These are phyloP conservation scores for Camponotus floridanus DNA, from an alignment of 1,140 invertebrate species.

Conservation along the genomic window DNA sequence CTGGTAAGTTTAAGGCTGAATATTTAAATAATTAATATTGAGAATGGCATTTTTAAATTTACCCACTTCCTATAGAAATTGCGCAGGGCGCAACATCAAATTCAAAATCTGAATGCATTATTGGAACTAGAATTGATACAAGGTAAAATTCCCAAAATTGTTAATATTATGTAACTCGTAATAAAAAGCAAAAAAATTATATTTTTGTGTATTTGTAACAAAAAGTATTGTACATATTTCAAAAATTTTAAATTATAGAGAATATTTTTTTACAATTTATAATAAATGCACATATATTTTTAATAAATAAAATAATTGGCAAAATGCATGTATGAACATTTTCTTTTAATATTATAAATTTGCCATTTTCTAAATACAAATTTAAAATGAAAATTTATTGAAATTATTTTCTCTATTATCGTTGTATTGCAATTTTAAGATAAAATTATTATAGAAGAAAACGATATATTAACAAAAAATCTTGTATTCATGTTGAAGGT, in stretches of 20 bases:
- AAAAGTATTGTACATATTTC: not conserved
- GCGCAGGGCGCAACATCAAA: constrained; percentile 73
- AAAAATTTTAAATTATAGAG: not conserved
- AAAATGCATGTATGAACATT: not conserved
- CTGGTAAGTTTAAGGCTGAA: constrained; percentile 65
- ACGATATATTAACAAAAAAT: too few relatives aligned
- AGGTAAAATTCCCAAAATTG: constrained; percentile 71
- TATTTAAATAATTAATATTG: constrained; percentile 30
- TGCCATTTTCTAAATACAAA: not conserved
- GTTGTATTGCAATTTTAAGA: not conserved
- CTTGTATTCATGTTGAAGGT: too few relatives aligned
- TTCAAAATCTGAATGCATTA: constrained; percentile 78
- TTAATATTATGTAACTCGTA: constrained; percentile 72
- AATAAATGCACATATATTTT: too few relatives aligned
- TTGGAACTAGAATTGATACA: constrained; percentile 78
- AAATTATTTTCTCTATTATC: too few relatives aligned
- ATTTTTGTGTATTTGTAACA: constrained; percentile 9
- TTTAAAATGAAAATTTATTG: too few relatives aligned
- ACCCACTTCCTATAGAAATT: constrained; percentile 73
- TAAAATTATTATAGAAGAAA: too few relatives aligned
- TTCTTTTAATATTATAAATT: not conserved
- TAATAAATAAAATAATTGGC: constrained; percentile 12
- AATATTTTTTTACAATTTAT: constrained; percentile 21
- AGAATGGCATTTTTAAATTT: constrained; percentile 24
- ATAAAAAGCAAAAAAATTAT: constrained; percentile 64